A percentile compares a stretch with the other conserved stretches of the same genome.
phyloP scores from a whole-genome alignment of 2,797 vertebrate species.

The Trichosurus vulpecula region DNA sequence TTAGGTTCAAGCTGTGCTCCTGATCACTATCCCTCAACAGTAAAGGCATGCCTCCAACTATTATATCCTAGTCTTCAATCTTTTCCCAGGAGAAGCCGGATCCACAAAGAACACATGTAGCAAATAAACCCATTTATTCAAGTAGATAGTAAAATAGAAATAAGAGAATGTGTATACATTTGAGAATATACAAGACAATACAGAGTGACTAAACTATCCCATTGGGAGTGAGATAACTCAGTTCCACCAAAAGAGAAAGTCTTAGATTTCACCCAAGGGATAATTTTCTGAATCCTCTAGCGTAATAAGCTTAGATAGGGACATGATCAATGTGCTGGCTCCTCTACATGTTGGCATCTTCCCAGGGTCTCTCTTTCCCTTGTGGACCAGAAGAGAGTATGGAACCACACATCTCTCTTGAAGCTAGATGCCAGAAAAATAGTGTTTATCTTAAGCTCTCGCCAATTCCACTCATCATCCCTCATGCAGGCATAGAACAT shows the following conservation, averaged over 20 bases:
- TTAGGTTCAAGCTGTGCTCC: not conserved
- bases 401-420: not conserved
- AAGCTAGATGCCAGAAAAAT: not conserved
- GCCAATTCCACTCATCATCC: not conserved
- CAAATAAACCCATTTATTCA: not conserved
- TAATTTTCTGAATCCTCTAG: not conserved
- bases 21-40: not conserved
- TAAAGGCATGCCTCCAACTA: not conserved
- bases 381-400: not conserved
- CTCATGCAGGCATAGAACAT: too few species aligned
- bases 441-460: not conserved
- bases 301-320: not conserved
- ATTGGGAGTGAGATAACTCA: not conserved
- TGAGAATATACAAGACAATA: not conserved
- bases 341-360: not conserved
- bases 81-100: not conserved
- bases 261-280: not conserved
- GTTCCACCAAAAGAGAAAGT: not conserved
- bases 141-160: not conserved
- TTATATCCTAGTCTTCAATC: not conserved
- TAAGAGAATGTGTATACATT: not conserved
- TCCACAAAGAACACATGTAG: not conserved
- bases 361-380: not conserved
- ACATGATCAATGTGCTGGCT: not conserved
- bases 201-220: not conserved